Conservation (phyloP, 2,888 invertebrate genomes). For the Augiades crinisus region DNA sequence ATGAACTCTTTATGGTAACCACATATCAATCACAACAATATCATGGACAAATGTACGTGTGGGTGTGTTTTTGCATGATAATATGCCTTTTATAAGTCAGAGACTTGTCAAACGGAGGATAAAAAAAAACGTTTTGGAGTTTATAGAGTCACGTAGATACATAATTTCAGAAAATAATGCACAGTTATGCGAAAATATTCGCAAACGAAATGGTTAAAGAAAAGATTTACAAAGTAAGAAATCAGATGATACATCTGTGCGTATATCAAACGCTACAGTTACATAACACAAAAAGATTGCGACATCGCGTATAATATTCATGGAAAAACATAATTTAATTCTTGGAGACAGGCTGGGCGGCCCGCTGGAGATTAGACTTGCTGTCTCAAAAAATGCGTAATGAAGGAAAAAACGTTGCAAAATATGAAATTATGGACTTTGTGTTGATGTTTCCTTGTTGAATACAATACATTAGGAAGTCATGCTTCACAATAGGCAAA, state of each 20-base stretch:
- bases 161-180: too few species aligned
- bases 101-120: too few species aligned
- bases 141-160: too few species aligned
- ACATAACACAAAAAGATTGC: slow-evolving; percentile 63
- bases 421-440: slow-evolving; percentile 68
- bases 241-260: slow-evolving; percentile 46
- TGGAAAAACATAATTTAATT: slow-evolving; percentile 78
- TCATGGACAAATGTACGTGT: too few species aligned
- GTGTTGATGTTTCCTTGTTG: slow-evolving; percentile 55
- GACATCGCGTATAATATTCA: slow-evolving; percentile 75
- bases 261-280: slow-evolving; percentile 50
- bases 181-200: too few species aligned
- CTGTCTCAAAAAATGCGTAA: slow-evolving; percentile 66
- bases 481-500: too few species aligned
- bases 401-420: slow-evolving; percentile 60
- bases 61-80: too few species aligned
- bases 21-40: too few species aligned
- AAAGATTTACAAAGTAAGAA: slow-evolving; percentile 25
- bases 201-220: neutral
- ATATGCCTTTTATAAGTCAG: too few species aligned
- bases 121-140: too few species aligned
- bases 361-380: slow-evolving; percentile 60
- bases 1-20: too few species aligned
- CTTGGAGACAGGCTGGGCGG: slow-evolving; percentile 56
- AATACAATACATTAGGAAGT: slow-evolving; percentile 27